A percentile compares a stretch with the other conserved stretches of the same genome.
These are phyloP conservation scores for Notolabrus celidotus DNA, from an alignment of 2,797 vertebrate genomes.

Conservation along the genomic window DNA sequence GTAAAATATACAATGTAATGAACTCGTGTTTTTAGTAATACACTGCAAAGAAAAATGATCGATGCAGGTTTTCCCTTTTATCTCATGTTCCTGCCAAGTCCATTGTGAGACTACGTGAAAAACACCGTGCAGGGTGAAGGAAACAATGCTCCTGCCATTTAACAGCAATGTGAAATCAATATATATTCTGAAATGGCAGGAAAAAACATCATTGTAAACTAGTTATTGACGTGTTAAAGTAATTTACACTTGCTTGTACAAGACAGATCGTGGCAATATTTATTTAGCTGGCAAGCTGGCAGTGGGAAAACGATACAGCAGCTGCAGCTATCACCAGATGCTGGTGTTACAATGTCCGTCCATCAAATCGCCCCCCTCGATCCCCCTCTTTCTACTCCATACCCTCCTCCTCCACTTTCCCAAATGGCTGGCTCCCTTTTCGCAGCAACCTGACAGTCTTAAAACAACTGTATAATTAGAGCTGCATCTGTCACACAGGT, in stretches of 20 bases:
- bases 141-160: slow-evolving; percentile 78
- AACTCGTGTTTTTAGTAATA: slow-evolving; percentile 19
- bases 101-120: slow-evolving; percentile 51
- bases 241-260: slow-evolving; percentile 89
- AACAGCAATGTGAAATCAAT: slow-evolving; percentile 89
- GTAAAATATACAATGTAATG: background rate
- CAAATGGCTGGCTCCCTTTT: slow-evolving; percentile 83
- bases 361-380: slow-evolving; percentile 76
- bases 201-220: slow-evolving; percentile 87
- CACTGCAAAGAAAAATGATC: slow-evolving; percentile 34
- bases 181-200: slow-evolving; percentile 84
- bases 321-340: slow-evolving; percentile 87
- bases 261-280: slow-evolving; percentile 90
- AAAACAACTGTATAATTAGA: slow-evolving; percentile 91
- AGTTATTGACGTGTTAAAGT: slow-evolving; percentile 90
- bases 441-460: slow-evolving; percentile 87
- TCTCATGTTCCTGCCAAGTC: slow-evolving; percentile 47
- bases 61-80: slow-evolving; percentile 22
- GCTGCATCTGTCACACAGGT: slow-evolving; percentile 82
- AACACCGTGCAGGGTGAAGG: slow-evolving; percentile 52
- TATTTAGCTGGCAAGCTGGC: slow-evolving; percentile 89
- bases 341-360: slow-evolving; percentile 86
- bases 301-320: slow-evolving; percentile 84
- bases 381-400: slow-evolving; percentile 51
- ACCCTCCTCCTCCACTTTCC: slow-evolving; percentile 70